These are phyloP conservation scores for Nixonia krombeini DNA, from an alignment of 1,140 invertebrate genomes.

Conservation along the genomic window DNA sequence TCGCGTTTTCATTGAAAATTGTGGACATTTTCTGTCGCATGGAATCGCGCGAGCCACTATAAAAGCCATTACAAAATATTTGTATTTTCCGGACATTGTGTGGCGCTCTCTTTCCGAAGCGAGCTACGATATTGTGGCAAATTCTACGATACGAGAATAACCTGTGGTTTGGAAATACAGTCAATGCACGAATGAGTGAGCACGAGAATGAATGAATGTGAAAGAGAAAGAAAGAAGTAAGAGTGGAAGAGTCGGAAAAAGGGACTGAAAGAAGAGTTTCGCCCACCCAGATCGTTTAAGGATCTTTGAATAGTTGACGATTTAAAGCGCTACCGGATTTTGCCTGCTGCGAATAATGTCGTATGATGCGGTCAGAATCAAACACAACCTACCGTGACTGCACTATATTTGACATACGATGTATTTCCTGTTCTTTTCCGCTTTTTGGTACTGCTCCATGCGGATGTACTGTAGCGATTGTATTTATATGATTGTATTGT, in stretches of 20 bases:
- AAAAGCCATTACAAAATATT: constrained; percentile 46
- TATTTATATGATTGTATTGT: too few relatives aligned
- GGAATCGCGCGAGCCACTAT: constrained; percentile 36
- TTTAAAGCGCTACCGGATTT: constrained; percentile 44
- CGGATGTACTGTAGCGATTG: too few relatives aligned
- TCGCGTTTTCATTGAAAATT: constrained; percentile 13
- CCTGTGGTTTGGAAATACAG: constrained; percentile 33
- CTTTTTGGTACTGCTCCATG: too few relatives aligned
- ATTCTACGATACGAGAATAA: constrained; percentile 24
- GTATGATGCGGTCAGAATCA: background rate
- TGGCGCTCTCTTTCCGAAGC: constrained; percentile 7
- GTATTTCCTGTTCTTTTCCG: constrained; percentile 27
- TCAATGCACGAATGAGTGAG: constrained; percentile 15
- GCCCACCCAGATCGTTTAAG: constrained; percentile 50
- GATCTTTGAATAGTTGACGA: constrained; percentile 32
- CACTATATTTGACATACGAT: background rate
- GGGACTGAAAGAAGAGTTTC: constrained; percentile 5
- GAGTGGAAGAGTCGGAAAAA: background rate
- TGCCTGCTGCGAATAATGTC: background rate
- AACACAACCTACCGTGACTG: background rate
- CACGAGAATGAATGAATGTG: background rate
- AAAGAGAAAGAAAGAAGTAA: background rate
- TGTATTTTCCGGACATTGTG: constrained; percentile 24
- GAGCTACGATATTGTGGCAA: constrained; percentile 19
- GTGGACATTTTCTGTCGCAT: constrained; percentile 15